Percentiles rank a stretch among this genome's conserved stretches.
These are phyloP conservation scores for Brachymystax lenok DNA, from an alignment of 2,797 vertebrate genomes.

Conservation along the genomic window DNA sequence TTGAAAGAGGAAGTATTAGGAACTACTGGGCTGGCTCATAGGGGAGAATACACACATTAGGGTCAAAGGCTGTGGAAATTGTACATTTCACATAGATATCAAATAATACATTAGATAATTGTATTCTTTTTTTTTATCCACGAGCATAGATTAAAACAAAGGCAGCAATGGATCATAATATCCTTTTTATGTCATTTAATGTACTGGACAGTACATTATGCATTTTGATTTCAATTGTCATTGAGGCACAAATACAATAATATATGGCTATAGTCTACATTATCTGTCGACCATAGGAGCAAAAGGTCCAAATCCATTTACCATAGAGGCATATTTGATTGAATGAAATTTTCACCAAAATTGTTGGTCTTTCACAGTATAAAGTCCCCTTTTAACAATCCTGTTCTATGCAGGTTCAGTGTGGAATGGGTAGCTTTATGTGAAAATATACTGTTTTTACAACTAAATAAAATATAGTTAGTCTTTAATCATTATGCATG, in stretches of 20 bases:
- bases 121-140: background rate
- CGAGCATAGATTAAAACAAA: background rate
- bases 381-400: background rate
- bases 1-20: background rate
- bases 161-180: background rate
- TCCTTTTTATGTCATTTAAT: background rate
- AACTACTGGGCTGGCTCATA: background rate
- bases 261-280: background rate
- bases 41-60: background rate
- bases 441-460: slow-evolving; percentile 1
- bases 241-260: background rate
- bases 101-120: background rate
- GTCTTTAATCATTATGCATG: background rate
- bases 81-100: background rate
- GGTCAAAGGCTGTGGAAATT: background rate
- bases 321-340: too few relatives aligned
- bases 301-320: too few relatives aligned
- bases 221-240: background rate
- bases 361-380: background rate
- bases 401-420: background rate
- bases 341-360: background rate
- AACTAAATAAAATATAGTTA: background rate
- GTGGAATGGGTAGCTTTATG: background rate
- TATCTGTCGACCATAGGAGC: background rate
- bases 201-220: background rate